Conservation (phyloP, 2,888 invertebrate species). For the Campopleginae sp. region DNA sequence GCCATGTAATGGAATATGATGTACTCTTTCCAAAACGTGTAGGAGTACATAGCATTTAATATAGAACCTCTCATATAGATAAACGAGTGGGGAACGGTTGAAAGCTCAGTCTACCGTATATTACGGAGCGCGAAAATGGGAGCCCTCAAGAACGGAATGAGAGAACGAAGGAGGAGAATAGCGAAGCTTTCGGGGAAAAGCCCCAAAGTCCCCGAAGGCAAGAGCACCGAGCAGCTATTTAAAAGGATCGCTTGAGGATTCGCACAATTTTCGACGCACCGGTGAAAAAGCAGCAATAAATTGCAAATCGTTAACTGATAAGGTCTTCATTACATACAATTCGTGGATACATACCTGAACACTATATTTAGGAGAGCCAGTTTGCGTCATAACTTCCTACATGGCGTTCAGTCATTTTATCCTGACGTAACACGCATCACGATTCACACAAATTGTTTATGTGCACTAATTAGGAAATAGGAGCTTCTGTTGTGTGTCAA, state of each 20-base stretch:
- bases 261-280: slow-evolving; percentile 37
- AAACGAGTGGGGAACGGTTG: slow-evolving; percentile 16
- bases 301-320: slow-evolving; percentile 23
- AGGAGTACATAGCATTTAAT: slow-evolving; percentile 4
- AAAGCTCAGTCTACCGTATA: slow-evolving; percentile 15
- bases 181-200: slow-evolving; percentile 40
- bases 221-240: slow-evolving; percentile 2
- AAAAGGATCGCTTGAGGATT: slow-evolving; percentile 35
- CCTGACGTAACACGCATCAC: not conserved
- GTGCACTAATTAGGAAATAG: slow-evolving; percentile 13
- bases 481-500: not conserved
- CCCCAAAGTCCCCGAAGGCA: slow-evolving; percentile 25
- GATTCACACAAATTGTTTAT: not conserved
- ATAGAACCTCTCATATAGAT: not conserved
- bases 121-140: slow-evolving; percentile 50
- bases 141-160: slow-evolving; percentile 38
- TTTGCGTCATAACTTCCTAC: slow-evolving; percentile 4
- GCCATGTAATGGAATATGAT: slow-evolving; percentile 1
- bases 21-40: not conserved
- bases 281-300: slow-evolving; percentile 1
- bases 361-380: slow-evolving; percentile 19
- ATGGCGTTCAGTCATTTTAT: slow-evolving; percentile 9
- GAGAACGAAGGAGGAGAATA: slow-evolving; percentile 26
- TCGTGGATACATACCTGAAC: slow-evolving; percentile 52
- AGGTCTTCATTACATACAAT: slow-evolving; percentile 58